Percentiles rank a stretch among this genome's conserved stretches.
Conservation (phyloP, 2,888 invertebrate species). For the Tetramorium bicarinatum region DNA sequence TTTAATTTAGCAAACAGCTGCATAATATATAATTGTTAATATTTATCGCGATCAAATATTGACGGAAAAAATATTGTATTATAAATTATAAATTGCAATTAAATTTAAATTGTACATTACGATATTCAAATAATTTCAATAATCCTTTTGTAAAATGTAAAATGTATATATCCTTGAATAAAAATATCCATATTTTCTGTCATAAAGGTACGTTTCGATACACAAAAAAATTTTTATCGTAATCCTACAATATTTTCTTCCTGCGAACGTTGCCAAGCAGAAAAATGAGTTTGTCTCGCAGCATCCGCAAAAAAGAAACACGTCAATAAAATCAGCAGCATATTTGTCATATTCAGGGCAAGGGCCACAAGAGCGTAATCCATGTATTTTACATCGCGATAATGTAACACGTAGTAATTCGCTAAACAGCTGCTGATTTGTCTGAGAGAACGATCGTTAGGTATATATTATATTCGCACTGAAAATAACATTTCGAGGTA, state of each 20-base stretch:
- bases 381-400: slow-evolving; percentile 21
- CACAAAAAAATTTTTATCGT: neutral
- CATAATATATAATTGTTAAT: neutral
- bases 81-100: neutral
- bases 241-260: neutral
- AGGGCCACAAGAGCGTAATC: slow-evolving; percentile 2
- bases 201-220: neutral
- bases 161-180: neutral
- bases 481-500: slow-evolving; percentile 58
- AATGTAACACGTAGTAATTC: slow-evolving; percentile 46
- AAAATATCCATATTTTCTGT: neutral
- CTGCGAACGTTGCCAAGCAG: neutral
- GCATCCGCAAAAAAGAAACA: neutral
- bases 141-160: neutral
- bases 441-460: slow-evolving; percentile 34
- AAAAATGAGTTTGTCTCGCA: neutral
- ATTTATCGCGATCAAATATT: neutral
- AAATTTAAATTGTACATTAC: neutral
- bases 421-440: slow-evolving; percentile 42
- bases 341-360: neutral
- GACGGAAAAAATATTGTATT: neutral
- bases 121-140: neutral
- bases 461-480: slow-evolving; percentile 53
- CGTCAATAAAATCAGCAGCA: slow-evolving; percentile 2
- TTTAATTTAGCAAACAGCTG: neutral